Evolutionary conservation across 2,113 vertebrate genomes (phyloP).

Genomic region (Corythornis cristatus): DNA sequence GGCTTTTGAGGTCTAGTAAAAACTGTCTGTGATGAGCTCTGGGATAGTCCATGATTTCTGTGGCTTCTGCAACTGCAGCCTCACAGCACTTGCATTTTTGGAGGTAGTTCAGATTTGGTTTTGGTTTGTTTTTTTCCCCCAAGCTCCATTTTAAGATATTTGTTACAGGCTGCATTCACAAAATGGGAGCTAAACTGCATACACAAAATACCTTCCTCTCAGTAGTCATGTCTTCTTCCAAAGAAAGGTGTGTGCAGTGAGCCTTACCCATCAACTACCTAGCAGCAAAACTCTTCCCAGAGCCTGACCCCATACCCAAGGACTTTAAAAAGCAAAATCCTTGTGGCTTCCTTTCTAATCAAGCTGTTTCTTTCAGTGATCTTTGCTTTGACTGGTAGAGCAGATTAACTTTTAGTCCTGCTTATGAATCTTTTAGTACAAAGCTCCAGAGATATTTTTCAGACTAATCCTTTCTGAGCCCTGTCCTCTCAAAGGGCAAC

Average conservation of each 20-base stretch:
- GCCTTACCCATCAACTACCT: neutral
- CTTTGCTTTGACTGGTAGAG: neutral
- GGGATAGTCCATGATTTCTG: neutral
- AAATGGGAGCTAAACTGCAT: neutral
- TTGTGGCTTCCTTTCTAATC: neutral
- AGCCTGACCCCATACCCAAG: neutral
- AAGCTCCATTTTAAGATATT: neutral
- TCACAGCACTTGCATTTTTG: neutral
- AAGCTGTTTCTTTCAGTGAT: neutral
- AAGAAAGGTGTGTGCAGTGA: fast-evolving
- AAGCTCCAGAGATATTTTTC: neutral
- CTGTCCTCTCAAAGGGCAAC: neutral
- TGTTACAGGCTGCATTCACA: neutral
- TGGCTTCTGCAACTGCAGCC: neutral
- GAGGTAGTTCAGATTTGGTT: neutral
- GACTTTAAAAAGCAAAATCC: neutral
- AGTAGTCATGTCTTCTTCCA: neutral
- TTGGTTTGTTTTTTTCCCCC: neutral
- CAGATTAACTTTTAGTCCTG: neutral
- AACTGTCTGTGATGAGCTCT: neutral
- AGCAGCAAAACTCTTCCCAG: neutral
- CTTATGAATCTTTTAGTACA: neutral
- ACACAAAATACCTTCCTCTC: neutral
- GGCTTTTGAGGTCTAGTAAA: neutral
- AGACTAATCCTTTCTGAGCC: neutral